phyloP scores from a whole-genome alignment of 2,888 invertebrate genomes.

The Ophonus ardosiacus region DNA sequence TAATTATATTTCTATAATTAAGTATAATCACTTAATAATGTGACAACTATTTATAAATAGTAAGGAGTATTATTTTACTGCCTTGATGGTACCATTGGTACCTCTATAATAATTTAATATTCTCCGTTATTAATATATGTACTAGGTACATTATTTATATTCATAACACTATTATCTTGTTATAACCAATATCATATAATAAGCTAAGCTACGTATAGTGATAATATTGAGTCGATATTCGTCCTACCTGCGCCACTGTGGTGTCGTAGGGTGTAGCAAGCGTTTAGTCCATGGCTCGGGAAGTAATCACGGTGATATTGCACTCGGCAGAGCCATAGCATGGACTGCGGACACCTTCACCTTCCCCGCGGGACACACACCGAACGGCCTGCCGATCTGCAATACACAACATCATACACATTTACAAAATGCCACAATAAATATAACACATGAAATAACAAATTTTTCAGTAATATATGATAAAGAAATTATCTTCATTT shows the following conservation, averaged over 20 bases:
- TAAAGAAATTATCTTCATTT: too few species aligned
- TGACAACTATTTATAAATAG: too few species aligned
- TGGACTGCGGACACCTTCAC: conserved; percentile 64
- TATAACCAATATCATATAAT: too few species aligned
- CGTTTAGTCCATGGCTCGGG: conserved; percentile 69
- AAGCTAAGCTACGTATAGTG: neutral
- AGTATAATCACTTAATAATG: too few species aligned
- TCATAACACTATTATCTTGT: too few species aligned
- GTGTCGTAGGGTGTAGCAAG: neutral
- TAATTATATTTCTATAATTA: too few species aligned
- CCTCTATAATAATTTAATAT: too few species aligned
- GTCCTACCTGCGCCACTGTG: conserved; percentile 49
- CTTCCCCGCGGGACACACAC: conserved; percentile 47
- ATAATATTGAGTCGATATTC: neutral
- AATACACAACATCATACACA: neutral
- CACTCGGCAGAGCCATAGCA: conserved; percentile 69
- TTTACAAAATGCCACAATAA: neutral
- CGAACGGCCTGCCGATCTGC: conserved; percentile 14
- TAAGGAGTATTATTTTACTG: too few species aligned
- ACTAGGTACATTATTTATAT: too few species aligned
- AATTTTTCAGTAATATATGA: too few species aligned
- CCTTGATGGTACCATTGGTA: too few species aligned
- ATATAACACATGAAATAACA: neutral
- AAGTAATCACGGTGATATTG: conserved; percentile 72
- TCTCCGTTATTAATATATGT: too few species aligned